phyloP scores from a whole-genome alignment of 2,113 vertebrate species.

The Tachuris rubrigastra region DNA sequence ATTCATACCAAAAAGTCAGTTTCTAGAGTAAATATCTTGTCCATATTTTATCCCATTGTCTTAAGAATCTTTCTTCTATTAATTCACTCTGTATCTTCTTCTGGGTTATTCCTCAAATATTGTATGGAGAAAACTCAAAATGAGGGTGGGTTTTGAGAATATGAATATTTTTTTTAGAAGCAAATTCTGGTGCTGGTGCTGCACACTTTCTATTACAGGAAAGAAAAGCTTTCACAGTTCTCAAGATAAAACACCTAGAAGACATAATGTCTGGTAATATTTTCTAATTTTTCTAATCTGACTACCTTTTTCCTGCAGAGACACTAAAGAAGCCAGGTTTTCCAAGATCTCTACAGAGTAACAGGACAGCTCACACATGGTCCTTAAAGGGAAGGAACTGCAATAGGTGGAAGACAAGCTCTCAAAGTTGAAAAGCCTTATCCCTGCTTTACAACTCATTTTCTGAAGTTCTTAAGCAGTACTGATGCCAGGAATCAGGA shows the following conservation, averaged over 20 bases:
- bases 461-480: background rate
- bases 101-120: background rate
- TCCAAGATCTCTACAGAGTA: background rate
- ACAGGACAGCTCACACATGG: background rate
- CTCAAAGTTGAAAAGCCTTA: background rate
- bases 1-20: background rate
- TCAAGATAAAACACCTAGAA: background rate
- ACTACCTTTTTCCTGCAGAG: background rate
- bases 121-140: background rate
- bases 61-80: background rate
- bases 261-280: background rate
- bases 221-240: background rate
- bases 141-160: accelerated
- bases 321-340: background rate
- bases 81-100: background rate
- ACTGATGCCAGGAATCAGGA: background rate
- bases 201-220: background rate
- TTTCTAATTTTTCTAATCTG: background rate
- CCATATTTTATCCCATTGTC: background rate
- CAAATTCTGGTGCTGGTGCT: background rate
- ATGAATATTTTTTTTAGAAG: background rate
- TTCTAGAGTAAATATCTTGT: background rate
- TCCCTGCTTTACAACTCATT: background rate
- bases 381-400: background rate
- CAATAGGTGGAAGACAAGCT: background rate